Base-by-base conservation (phyloP, 2,888 invertebrate species). In the Thyatira batis region DNA sequence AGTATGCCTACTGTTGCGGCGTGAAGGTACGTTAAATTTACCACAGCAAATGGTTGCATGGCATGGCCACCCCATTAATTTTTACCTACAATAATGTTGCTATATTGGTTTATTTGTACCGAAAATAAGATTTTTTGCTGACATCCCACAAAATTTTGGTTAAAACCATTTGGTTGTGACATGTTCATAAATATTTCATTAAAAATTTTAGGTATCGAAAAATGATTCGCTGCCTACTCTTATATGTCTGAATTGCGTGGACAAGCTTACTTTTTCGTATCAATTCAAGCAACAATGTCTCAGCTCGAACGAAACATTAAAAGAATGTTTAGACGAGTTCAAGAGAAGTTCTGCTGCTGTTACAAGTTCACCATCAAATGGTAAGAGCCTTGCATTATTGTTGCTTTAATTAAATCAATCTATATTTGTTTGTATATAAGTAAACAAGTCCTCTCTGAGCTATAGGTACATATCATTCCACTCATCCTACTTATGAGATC, bases 51-150 rank as follows among this genome's bases (percentile, higher is more conserved):
- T 91, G 90, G 89, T 90, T 89, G 89, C 91, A 87, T 92, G 92
- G 92, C 92, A 87, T 92, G 92, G 92, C 92, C 92, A 92, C 92
- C 92, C 92, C 82, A 85, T 84, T 66, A 73, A 78, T 85, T 88
- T 89, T 88, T 87, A 78, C 81, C 72, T 80, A 78, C 81, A 84
- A 81, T 87, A 91, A 91, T 92, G 91, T 92, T 92, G 92, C 92
- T 92, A 89, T 90, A 84, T 84, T 84, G 78, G 80, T 80, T 73
- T 84, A 76, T 79, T 86, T 83, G 71, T 80, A 72, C 71, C 64
- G 69, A 79, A 78, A 80, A 82, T 67, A 55, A 69, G 78, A 82
- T 84, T 89, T 87, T 89, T 84, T 79, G 76, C 82, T 90, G 90
- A 86, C 89, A 89, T 91, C 89, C 89, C 90, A 73, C 82, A 74